phyloP scores from a whole-genome alignment of 2,888 invertebrate species.

The Deilephila elpenor region DNA sequence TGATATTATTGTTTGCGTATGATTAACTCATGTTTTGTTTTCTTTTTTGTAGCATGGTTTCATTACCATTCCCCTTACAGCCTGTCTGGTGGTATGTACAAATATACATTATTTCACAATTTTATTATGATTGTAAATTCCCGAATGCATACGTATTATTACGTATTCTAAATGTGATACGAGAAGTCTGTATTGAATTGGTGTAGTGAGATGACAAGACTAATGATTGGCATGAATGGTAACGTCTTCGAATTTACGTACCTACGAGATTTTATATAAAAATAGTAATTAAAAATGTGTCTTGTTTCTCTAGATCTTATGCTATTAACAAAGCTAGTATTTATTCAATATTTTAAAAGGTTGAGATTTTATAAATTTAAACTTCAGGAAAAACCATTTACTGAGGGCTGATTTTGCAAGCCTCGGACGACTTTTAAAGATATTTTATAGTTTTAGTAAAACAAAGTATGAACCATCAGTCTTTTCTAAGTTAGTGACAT shows the following conservation, averaged over 20 bases:
- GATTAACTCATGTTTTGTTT: too few relatives aligned
- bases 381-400: too few relatives aligned
- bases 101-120: background rate
- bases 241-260: background rate
- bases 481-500: background rate
- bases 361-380: too few relatives aligned
- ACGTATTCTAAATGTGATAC: conserved; percentile 8
- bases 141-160: background rate
- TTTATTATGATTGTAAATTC: background rate
- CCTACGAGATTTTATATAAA: background rate
- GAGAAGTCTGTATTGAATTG: conserved; percentile 18
- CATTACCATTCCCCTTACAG: too few relatives aligned
- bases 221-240: conserved; percentile 1
- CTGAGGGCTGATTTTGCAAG: too few relatives aligned
- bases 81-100: background rate
- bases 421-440: too few relatives aligned
- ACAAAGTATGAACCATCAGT: too few relatives aligned
- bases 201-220: conserved; percentile 14
- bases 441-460: too few relatives aligned
- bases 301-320: background rate
- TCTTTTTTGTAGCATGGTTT: too few relatives aligned
- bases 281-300: background rate
- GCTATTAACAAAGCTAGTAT: background rate
- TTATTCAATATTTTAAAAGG: background rate
- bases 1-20: too few relatives aligned